Conservation (phyloP, 2,113 vertebrate species). For the Macrotus californicus region DNA sequence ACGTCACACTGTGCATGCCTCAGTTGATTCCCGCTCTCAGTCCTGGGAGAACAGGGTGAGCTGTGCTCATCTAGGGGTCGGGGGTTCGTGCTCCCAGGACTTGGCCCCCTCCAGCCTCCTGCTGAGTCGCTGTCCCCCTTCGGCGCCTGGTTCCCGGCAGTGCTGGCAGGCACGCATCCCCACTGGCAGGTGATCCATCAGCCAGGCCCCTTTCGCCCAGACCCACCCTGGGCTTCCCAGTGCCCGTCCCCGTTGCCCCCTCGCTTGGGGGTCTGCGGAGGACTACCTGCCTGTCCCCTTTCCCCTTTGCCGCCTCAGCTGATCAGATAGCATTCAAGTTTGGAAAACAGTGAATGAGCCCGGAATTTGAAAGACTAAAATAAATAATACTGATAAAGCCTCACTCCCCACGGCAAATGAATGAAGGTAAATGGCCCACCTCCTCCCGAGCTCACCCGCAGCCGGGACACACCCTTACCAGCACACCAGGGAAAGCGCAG, state of each 20-base stretch:
- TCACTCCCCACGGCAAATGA: not conserved
- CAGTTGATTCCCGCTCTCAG: too few relatives aligned
- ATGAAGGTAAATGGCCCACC: accelerated
- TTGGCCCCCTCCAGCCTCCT: not conserved
- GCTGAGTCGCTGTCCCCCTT: not conserved
- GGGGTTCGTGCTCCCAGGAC: too few relatives aligned
- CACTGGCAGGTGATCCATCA: accelerated
- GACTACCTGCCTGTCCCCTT: not conserved
- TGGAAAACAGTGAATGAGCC: not conserved
- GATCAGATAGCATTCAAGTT: not conserved
- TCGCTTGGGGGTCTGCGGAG: too few relatives aligned
- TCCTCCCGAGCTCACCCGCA: accelerated
- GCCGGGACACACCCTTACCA: not conserved
- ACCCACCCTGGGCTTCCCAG: accelerated
- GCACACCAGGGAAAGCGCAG: constrained; percentile 57
- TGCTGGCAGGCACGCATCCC: not conserved
- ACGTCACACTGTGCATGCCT: not conserved
- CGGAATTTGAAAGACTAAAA: not conserved
- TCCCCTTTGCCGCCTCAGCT: not conserved
- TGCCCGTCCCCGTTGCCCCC: too few relatives aligned
- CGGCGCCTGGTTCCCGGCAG: too few relatives aligned
- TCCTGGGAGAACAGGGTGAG: not conserved
- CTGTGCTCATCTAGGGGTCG: too few relatives aligned
- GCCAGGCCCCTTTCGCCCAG: not conserved
- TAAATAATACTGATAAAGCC: not conserved